Evolutionary conservation across 64 coral and sea anemone species (phyloP), one percentile per base, ranked within the genome.

Genomic region (Astreopora myriophthalma): DNA sequence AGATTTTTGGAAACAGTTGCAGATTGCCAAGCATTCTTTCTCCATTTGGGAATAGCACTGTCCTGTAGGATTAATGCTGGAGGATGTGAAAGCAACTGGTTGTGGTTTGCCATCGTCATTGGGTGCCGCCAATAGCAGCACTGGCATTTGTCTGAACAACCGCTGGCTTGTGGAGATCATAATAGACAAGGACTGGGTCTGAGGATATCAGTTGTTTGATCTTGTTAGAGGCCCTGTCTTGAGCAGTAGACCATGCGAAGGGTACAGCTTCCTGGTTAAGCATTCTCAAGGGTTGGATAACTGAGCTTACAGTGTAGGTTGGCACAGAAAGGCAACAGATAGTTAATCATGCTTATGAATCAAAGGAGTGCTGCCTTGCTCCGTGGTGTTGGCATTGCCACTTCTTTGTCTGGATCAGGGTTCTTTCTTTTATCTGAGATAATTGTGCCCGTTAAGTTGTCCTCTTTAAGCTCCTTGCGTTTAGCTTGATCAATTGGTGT

Each of bases 1-100:
- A 95, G 86, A 88, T 48, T 95, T 95, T 22, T 91, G 68, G 61
- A 93, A 93, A 8, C 71, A 65, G 61, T 88, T 71, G 24, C 85
- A 94, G 7, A 94, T 94, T 16, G 85, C 75, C 22, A 89, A 33
- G 73, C 22, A 89, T 55, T 77, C 48, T 29, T 89, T 89, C 24
- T 77, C 52, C 6, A 89, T 89, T 13, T 89, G 87, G 12, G 70
- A 89, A 49, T 89, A 89, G 32, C 87, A 44, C 35, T 76, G 40
- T 89, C 77, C 87, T n/a, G 87, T 89, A 17, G 71, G 87, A 71
- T 20, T 76, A 30, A 77, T 37, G 33, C 72, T 89, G 5, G 61
- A 76, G 20, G 72, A 89, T 36, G 48, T 77, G 72, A 76, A 89
- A 25, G 87, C 87, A 29, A 64, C 85, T 49, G 89, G 85, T 49